Evolutionary conservation across 2,888 invertebrate species (phyloP), one percentile per base, ranked within the genome.

Genomic region (Ellobium chinense): DNA sequence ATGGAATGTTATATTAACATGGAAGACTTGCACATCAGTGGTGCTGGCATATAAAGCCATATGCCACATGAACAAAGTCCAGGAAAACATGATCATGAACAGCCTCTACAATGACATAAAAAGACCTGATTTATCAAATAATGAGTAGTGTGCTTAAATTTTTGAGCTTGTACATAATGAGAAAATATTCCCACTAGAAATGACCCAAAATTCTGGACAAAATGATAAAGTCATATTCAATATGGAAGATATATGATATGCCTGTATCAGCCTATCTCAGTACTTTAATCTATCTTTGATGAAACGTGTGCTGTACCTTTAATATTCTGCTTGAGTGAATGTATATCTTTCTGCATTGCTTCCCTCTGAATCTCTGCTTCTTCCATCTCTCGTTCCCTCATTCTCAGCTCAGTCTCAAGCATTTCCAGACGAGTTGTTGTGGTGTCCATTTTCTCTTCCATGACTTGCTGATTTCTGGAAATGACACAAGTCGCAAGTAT

Each of bases 271-370:
- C n/a, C n/a, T n/a, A n/a, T n/a, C n/a, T n/a, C n/a, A n/a, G n/a
- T n/a, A n/a, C n/a, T n/a, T n/a, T n/a, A n/a, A n/a, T n/a, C n/a
- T n/a, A n/a, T n/a, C 9, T 24, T 24, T 69, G 21, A 29, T 18
- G 24, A 72, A n/a, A n/a, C n/a, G n/a, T n/a, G n/a, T n/a, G n/a
- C n/a, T n/a, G 72, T 80, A 91, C 90, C 90, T 87, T 89, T 90
- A 12, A 88, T 68, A 9, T 65, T 86, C 36, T 85, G 84, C 74
- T 89, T 89, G n/a, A 90, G 79, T 12, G 86, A 81, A 31, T 86
- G 84, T 1, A 89, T 39, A 21, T 91, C 89, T 80, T 88, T 89
- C 84, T 88, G 87, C 75, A 89, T 82, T 46, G 84, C 76, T 5
- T 85, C 75, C 29, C 85, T 86, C 75, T 90, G 88, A 27, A 85